Conservation (phyloP, 2,113 vertebrate genomes). For the Pomatorhinus ruficollis region DNA sequence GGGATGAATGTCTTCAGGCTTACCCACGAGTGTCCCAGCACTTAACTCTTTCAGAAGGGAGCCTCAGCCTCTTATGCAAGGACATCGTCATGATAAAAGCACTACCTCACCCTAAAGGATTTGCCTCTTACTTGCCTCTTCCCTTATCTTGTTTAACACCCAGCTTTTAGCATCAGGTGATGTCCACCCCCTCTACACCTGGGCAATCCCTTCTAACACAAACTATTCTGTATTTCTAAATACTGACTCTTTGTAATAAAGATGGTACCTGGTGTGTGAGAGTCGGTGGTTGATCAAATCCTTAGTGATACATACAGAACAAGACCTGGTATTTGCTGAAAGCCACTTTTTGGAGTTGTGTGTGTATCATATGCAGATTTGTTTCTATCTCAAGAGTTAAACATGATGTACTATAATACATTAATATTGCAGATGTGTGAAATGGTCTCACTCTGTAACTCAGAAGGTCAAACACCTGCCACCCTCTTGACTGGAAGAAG, state of each 20-base stretch:
- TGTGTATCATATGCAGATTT: not conserved
- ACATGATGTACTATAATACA: not conserved
- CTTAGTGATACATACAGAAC: not conserved
- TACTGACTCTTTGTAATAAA: not conserved
- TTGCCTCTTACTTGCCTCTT: not conserved
- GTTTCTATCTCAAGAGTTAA: not conserved
- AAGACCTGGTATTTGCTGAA: not conserved
- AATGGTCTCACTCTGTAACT: not conserved
- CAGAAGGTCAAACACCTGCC: not conserved
- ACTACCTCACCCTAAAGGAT: not conserved
- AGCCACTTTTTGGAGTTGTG: not conserved
- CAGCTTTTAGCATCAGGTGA: not conserved
- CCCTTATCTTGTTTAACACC: not conserved
- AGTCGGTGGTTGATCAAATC: not conserved
- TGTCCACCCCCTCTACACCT: not conserved
- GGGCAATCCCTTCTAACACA: not conserved
- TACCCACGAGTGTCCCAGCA: not conserved
- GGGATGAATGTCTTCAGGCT: not conserved
- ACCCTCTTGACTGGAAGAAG: not conserved
- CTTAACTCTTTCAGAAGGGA: not conserved
- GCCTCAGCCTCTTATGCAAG: not conserved
- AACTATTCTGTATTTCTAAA: not conserved
- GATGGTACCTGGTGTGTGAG: not conserved
- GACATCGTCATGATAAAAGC: not conserved
- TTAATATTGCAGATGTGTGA: not conserved